Conservation (phyloP, 1,140 invertebrate genomes). For the Drosophila auraria region DNA sequence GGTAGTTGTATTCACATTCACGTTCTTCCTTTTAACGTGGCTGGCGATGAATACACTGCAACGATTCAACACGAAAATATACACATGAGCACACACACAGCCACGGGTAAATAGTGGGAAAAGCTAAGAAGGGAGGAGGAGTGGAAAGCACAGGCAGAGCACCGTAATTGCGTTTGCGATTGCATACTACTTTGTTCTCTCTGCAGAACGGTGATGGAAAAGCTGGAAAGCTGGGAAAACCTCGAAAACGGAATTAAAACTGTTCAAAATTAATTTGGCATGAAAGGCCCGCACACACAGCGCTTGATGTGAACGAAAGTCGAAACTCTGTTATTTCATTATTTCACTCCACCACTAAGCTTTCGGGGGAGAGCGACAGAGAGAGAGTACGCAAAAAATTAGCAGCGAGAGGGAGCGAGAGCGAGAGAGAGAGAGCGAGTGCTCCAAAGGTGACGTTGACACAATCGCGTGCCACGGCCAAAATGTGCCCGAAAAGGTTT, state of each 20-base stretch:
- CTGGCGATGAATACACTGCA: slow-evolving; percentile 81
- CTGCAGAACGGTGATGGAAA: slow-evolving; percentile 4
- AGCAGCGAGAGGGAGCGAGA: slow-evolving; percentile 37
- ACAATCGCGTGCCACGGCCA: slow-evolving; percentile 50
- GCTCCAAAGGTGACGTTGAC: slow-evolving; percentile 81
- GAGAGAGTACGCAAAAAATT: slow-evolving; percentile 50
- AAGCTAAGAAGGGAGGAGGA: slow-evolving; percentile 57
- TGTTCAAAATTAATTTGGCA: slow-evolving; percentile 37
- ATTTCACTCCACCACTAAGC: slow-evolving; percentile 49
- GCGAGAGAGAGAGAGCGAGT: slow-evolving; percentile 34
- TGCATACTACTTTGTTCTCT: slow-evolving; percentile 35
- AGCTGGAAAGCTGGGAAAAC: slow-evolving; percentile 25
- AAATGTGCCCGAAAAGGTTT: slow-evolving; percentile 23
- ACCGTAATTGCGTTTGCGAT: slow-evolving; percentile 41
- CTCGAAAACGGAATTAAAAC: slow-evolving; percentile 26
- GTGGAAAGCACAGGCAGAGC: slow-evolving; percentile 51
- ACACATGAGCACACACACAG: slow-evolving; percentile 42
- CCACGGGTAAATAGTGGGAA: slow-evolving; percentile 60
- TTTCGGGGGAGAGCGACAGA: slow-evolving; percentile 31
- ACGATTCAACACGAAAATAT: slow-evolving; percentile 67
- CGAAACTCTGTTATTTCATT: slow-evolving; percentile 49
- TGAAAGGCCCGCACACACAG: slow-evolving; percentile 31
- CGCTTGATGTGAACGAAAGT: slow-evolving; percentile 35
- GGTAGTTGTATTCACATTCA: slow-evolving; percentile 77
- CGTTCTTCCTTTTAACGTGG: slow-evolving; percentile 82